Base-by-base conservation (phyloP, 2,888 invertebrate genomes). In the Drosophila phalerata region DNA sequence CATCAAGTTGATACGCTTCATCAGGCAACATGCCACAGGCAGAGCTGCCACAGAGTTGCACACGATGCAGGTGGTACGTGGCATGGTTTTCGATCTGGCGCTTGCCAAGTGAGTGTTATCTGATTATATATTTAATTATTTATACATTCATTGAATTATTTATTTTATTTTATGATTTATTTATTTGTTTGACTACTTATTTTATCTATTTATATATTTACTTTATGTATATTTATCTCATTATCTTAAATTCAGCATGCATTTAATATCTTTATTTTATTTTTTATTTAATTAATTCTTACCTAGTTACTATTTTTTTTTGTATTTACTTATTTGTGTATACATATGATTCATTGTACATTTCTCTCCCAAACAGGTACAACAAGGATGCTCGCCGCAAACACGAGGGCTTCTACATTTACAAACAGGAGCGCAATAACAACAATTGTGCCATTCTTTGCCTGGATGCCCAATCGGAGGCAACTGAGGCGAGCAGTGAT, bases 331-430 rank as follows among this genome's bases (percentile, higher is more conserved):
- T 9, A 1, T 37, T 5, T 37, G 13, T 43, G 22, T 13, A 22
- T 5, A 5, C 19, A 22, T 13, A 22, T 28, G 6, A 8, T 28
- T 28, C 1, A 28, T 28, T 30, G 2, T 8, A 10, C 8, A 30
- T 9, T 30, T 30, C 9, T 9, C 30, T 30, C 28, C 28, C 8
- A 28, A 28, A 0, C 53, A 69, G 68, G n/a, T 76, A 11, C 51
- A 67, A 73, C 8, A 76, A 68, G 17, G 81, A 85, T 9, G 37
- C 48, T 0, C 67, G 63, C 0, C 28, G 67, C 9, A 1, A 93
- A 94, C 95, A 96, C 85, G 98, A 98, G 92, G 98, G 99, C 1
- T 99, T 98, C 93, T 99, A 98, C 93, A 91, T 98, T 49, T 97
- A 98, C 8, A 95, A 96, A 91, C 96, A 97, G 93, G 93, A 96